A percentile compares a stretch with the other conserved stretches of the same genome.
Conservation (phyloP, 2,113 vertebrate species). For the Macheiramphus alcinus region DNA sequence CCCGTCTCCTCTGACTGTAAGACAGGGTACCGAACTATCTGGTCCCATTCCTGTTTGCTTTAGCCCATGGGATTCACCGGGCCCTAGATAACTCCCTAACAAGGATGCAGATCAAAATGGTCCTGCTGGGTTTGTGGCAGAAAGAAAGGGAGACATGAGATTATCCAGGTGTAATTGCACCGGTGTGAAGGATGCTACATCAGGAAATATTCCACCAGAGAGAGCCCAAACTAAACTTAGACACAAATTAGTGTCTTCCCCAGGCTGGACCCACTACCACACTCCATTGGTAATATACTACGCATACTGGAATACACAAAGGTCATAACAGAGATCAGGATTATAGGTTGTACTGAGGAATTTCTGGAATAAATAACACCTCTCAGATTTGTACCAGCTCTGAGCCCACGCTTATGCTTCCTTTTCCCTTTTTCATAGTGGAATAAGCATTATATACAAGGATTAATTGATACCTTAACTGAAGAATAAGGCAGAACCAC, state of each 20-base stretch:
- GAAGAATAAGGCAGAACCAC: background rate
- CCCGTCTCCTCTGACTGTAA: background rate
- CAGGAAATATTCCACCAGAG: background rate
- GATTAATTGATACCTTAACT: background rate
- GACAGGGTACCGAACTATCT: background rate
- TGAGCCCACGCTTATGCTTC: background rate
- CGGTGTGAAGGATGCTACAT: background rate
- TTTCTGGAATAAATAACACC: background rate
- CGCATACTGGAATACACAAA: background rate
- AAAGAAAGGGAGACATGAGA: background rate
- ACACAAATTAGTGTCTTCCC: background rate
- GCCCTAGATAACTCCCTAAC: background rate
- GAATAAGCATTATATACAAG: background rate
- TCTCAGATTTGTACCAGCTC: background rate
- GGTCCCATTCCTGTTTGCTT: background rate
- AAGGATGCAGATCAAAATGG: accelerated
- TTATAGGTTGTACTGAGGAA: background rate
- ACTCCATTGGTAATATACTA: background rate
- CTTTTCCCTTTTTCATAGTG: background rate
- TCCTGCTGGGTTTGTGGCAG: background rate
- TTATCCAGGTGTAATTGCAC: background rate
- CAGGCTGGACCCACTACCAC: background rate
- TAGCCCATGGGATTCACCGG: background rate
- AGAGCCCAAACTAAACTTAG: background rate
- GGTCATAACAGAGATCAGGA: background rate